Evolutionary conservation across 1,140 invertebrate genomes (phyloP), one percentile per base, ranked within the genome.

Genomic region (Drosophila lacteicornis): DNA sequence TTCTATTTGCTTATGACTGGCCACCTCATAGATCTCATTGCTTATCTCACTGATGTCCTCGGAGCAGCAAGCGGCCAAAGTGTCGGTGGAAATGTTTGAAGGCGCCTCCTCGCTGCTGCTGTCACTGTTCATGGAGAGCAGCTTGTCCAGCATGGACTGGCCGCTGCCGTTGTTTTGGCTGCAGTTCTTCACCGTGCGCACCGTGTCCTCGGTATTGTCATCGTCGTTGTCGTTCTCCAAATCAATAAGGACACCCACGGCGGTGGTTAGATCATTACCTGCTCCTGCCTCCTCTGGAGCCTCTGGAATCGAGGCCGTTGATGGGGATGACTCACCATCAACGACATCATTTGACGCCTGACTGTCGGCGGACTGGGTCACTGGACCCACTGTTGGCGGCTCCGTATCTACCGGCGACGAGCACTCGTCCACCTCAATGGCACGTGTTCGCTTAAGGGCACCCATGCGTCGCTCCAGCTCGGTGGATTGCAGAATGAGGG

Each of bases 401-500:
- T 78, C 65, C 2, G 50, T 38, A 12, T 80, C 84, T 33, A 85
- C 53, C 0, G 88, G 82, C 56, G 88, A 92, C 15, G 80, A 57
- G 43, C 73, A 75, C 7, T 92, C 91, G 36, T 92, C 91, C 22
- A 92, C 85, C 55, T 92, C 91, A 45, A 92, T 91, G 56, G 91
- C 91, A 30, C 79, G 74, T 2, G 82, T 75, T 15, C 91, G 85
- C 57, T 88, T 90, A 5, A 92, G 63, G 49, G 81, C 77, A 59
- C 49, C 81, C 85, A 75, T 56, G 40, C 88, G 91, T 1, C 91
- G 80, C 27, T 92, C 91, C 49, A 92, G 63, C 49, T 92, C 91
- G 9, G 70, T 92, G 3, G 95, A 93, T 93, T 97, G 96, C 79
- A 96, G 94, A 22, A 95, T 94, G 19, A 98, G 92, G 15, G 96